These are phyloP conservation scores for Drosophila mauritiana DNA, from an alignment of 1,140 invertebrate genomes.

Conservation along the genomic window DNA sequence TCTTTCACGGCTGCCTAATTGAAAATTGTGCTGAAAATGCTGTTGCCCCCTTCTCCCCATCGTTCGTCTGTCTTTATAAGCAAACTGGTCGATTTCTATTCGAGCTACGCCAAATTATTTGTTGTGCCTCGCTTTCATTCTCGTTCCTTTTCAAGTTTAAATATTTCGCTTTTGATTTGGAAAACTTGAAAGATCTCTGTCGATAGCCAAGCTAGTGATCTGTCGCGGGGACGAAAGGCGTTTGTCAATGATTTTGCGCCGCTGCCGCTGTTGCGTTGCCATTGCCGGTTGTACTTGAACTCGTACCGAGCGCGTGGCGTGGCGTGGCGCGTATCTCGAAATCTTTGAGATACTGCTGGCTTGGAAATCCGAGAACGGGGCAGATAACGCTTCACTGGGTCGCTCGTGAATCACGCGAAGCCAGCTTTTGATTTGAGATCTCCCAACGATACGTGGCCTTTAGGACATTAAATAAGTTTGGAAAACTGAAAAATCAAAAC, in stretches of 20 bases:
- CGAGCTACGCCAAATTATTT: conserved; percentile 36
- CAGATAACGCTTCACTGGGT: conserved; percentile 42
- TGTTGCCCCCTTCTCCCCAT: conserved; percentile 16
- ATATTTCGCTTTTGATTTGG: conserved; percentile 38
- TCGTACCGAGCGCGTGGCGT: conserved; percentile 46
- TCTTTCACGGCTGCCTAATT: conserved; percentile 56
- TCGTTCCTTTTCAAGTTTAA: conserved; percentile 50
- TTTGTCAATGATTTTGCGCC: conserved; percentile 59
- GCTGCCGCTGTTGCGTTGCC: conserved; percentile 67
- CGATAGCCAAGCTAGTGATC: conserved; percentile 27
- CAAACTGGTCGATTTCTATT: conserved; percentile 47
- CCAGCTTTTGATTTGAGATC: background rate
- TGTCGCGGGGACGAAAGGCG: conserved; percentile 5
- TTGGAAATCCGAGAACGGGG: conserved; percentile 30
- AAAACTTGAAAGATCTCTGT: conserved; percentile 65
- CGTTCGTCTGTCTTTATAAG: conserved; percentile 40
- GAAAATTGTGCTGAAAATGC: conserved; percentile 76
- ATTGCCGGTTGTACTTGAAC: conserved; percentile 77
- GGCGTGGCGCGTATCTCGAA: conserved; percentile 30
- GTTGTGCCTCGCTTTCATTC: conserved; percentile 23
- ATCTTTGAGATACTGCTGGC: conserved; percentile 31
- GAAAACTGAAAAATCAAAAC: no score
- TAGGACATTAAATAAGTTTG: background rate
- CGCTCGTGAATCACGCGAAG: conserved; percentile 17
- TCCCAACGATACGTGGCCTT: background rate